These are phyloP conservation scores for Oncorhynchus tshawytscha DNA, from an alignment of 2,113 vertebrate genomes.

Conservation along the genomic window DNA sequence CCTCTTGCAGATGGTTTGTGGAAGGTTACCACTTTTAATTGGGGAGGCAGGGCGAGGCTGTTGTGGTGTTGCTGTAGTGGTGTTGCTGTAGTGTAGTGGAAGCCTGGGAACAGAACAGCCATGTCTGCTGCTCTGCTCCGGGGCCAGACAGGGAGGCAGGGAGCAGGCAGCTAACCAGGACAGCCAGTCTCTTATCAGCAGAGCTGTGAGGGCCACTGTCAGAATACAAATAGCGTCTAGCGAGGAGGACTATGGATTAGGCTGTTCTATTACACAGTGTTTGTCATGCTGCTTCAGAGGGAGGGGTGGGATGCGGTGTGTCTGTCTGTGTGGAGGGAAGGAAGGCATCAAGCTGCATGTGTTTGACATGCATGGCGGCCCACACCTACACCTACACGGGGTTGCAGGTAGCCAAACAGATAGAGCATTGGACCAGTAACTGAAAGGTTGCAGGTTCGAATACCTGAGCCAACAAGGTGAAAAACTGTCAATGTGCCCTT, in stretches of 20 bases:
- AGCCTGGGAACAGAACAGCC: not conserved
- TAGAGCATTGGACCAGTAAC: no score
- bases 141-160: not conserved
- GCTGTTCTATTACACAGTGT: not conserved
- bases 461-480: no score
- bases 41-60: constrained; percentile 40
- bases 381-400: constrained; percentile 1
- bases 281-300: constrained; percentile 17
- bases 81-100: not conserved
- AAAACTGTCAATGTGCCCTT: no score
- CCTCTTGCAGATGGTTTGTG: constrained; percentile 69
- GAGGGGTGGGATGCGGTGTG: not conserved
- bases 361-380: constrained; percentile 37
- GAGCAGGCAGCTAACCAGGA: not conserved
- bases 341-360: constrained; percentile 48
- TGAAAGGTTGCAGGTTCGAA: no score
- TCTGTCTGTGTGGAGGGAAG: constrained; percentile 21
- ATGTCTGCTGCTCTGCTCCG: not conserved
- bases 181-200: not conserved
- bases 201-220: not conserved
- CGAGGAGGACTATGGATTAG: not conserved
- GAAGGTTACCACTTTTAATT: constrained; percentile 66
- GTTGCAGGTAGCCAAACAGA: not conserved
- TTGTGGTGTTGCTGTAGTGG: not conserved
- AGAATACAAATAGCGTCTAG: constrained; percentile 1